phyloP scores from a whole-genome alignment of 2,888 invertebrate species.

The Noctua pronuba region DNA sequence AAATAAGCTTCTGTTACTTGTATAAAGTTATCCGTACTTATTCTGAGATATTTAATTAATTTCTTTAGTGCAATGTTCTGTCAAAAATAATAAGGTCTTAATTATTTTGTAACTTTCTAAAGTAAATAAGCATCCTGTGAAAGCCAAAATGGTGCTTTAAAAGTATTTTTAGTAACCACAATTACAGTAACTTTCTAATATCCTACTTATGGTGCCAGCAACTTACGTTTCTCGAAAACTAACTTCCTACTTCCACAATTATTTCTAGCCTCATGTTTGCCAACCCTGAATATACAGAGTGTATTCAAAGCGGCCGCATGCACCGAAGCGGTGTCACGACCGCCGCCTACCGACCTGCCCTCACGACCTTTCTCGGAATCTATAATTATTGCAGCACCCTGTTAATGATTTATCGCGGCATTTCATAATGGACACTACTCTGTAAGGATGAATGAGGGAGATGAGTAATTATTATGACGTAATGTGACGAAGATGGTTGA shows the following conservation, averaged over 20 bases:
- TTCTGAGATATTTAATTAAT: not conserved
- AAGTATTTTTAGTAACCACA: not conserved
- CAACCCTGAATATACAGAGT: slow-evolving; percentile 56
- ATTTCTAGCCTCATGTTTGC: slow-evolving; percentile 3
- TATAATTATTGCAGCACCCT: slow-evolving; percentile 64
- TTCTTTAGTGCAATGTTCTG: not conserved
- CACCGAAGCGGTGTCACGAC: slow-evolving; percentile 57
- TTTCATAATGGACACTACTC: slow-evolving; percentile 47
- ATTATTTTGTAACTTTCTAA: not conserved
- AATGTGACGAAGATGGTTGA: slow-evolving; percentile 13
- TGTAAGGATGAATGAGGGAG: slow-evolving; percentile 36
- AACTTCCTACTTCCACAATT: not conserved
- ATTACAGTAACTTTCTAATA: not conserved
- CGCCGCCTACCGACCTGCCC: slow-evolving; percentile 65
- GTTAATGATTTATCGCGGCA: slow-evolving; percentile 62
- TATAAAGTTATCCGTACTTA: not conserved
- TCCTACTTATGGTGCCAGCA: not conserved
- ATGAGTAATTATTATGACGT: slow-evolving; percentile 41
- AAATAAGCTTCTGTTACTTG: not conserved
- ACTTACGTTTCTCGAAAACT: not conserved
- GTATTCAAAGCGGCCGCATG: slow-evolving; percentile 57
- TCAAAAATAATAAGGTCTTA: not conserved
- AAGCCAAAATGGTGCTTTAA: not conserved
- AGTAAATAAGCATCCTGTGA: not conserved
- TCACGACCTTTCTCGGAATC: slow-evolving; percentile 64